Base-by-base conservation (phyloP, 1,140 invertebrate genomes). In the Macrocentrus cingulum region DNA sequence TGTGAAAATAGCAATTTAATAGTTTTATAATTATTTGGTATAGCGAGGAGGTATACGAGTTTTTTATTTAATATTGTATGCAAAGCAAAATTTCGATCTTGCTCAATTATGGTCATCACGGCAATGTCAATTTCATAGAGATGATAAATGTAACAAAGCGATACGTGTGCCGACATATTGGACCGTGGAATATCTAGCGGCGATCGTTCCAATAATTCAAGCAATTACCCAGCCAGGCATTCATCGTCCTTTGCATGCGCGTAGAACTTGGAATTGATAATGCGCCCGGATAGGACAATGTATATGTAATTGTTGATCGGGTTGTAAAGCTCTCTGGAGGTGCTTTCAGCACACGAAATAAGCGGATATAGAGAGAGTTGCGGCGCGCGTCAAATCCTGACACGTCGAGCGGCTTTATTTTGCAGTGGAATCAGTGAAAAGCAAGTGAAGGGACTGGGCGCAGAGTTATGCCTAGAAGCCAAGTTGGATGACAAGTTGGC, bases 401-500 rank as follows among this genome's bases (percentile, higher is more conserved):
- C n/a, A n/a, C n/a, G n/a, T n/a, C n/a, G n/a, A n/a, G n/a, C n/a
- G n/a, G n/a, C n/a, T n/a, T n/a, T n/a, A n/a, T n/a, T n/a, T n/a
- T n/a, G n/a, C n/a, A n/a, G n/a, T n/a, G n/a, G n/a, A n/a, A n/a
- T n/a, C n/a, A n/a, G n/a, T n/a, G n/a, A n/a, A n/a, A n/a, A n/a
- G n/a, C n/a, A n/a, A n/a, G n/a, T n/a, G n/a, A n/a, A n/a, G n/a
- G n/a, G n/a, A n/a, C n/a, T 29, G 9, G 46, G 18, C n/a, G 3
- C 46, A 18, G 2, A 29, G 20, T 3, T 32, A 32, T 32, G 6
- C 11, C 13, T 13, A 3, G 8, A 55, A 58, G 55, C 65, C 68
- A 65, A 29, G 56, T 63, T 60, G 61, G 61, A 63, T 60, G 60
- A 62, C 64, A 65, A 66, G 61, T 68, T 72, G 68, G 67, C 68